Evolutionary conservation across 1,140 invertebrate species (phyloP).

Genomic region (Trypoxylus dichotomus): DNA sequence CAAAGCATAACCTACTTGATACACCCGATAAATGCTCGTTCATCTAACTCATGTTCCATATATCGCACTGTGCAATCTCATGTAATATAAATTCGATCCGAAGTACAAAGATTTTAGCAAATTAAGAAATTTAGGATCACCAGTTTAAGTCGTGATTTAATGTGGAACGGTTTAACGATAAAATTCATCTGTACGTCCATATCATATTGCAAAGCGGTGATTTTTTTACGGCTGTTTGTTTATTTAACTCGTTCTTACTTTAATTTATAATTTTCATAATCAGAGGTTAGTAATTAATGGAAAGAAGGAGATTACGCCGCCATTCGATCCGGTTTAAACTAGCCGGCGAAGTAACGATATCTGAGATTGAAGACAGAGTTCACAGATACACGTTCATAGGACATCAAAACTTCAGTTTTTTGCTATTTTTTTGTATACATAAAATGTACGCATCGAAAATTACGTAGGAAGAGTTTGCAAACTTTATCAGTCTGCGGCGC

Average conservation of each 20-base stretch:
- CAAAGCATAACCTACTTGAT: not conserved
- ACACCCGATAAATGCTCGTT: not conserved
- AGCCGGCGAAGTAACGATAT: not conserved
- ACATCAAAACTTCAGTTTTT: not conserved
- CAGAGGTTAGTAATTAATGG: not conserved
- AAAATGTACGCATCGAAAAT: not conserved
- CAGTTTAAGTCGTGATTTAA: not conserved
- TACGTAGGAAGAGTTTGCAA: no score
- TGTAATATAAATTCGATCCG: not conserved
- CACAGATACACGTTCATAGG: not conserved
- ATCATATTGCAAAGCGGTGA: no score
- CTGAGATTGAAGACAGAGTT: not conserved
- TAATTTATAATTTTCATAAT: not conserved
- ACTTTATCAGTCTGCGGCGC: no score
- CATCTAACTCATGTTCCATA: not conserved
- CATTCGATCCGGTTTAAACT: not conserved
- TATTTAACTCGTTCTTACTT: not conserved
- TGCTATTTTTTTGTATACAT: not conserved
- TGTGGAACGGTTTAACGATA: no score
- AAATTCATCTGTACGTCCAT: no score
- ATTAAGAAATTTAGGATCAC: not conserved
- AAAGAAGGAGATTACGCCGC: not conserved
- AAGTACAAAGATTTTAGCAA: not conserved
- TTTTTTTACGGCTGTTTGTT: not conserved
- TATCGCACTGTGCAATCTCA: not conserved